These are phyloP conservation scores for Entomobrya proxima DNA, from an alignment of 2,888 invertebrate genomes.

Conservation along the genomic window DNA sequence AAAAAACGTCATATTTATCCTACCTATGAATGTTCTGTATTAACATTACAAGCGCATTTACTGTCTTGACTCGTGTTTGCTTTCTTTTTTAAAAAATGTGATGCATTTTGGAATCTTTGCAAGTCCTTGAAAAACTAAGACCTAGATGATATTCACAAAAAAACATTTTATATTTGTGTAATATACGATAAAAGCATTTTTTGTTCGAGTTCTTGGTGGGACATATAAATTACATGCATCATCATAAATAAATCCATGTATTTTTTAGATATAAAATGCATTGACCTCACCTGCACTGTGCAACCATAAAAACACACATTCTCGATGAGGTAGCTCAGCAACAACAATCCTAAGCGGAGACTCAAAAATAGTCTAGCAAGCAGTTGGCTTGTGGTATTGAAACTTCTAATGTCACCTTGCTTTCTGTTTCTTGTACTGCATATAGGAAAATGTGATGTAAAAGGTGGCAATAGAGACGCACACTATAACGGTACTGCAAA, in stretches of 20 bases:
- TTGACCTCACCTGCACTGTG: neutral
- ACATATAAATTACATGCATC: neutral
- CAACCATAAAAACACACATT: neutral
- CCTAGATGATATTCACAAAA: neutral
- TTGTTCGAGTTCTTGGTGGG: too few relatives aligned
- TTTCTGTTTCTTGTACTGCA: neutral
- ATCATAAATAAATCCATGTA: neutral
- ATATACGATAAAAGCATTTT: neutral
- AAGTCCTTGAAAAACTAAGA: constrained; percentile 66
- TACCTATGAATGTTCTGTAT: neutral
- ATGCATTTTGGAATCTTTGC: too few relatives aligned
- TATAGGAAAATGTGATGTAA: neutral
- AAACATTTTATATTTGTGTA: neutral
- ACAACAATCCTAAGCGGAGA: neutral
- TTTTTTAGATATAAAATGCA: neutral
- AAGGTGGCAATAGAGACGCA: neutral
- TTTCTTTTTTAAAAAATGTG: too few relatives aligned
- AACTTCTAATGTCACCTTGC: constrained; percentile 11
- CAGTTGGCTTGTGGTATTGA: neutral
- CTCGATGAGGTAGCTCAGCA: neutral
- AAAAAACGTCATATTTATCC: constrained; percentile 64
- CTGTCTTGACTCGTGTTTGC: too few relatives aligned
- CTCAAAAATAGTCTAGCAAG: neutral
- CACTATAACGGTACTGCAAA: neutral
- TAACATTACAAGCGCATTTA: neutral